A percentile compares a stretch with the other conserved stretches of the same genome.
Evolutionary conservation across 2,113 vertebrate genomes (phyloP).

Genomic region (Anarrhichthys ocellatus): DNA sequence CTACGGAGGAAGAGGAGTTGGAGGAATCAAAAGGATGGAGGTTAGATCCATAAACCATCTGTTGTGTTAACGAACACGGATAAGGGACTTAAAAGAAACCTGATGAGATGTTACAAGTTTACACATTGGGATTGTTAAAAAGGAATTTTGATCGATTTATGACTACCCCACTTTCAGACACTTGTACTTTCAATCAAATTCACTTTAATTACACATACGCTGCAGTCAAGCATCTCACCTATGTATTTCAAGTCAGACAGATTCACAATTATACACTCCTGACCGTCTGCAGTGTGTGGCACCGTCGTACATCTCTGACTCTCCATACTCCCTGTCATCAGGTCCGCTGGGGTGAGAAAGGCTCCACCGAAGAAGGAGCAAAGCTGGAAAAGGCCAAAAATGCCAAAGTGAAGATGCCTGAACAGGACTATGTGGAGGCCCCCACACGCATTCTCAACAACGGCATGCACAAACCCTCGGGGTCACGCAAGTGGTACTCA

Average conservation of each 20-base stretch:
- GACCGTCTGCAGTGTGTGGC: background rate
- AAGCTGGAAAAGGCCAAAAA: conserved; percentile 99
- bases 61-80: background rate
- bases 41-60: conserved; percentile 73
- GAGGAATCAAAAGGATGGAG: conserved; percentile 99
- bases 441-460: conserved; percentile 89
- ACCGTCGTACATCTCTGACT: background rate
- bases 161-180: background rate
- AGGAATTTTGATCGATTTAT: background rate
- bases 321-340: conserved; percentile 51
- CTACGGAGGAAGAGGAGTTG: conserved; percentile 96
- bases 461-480: conserved; percentile 84
- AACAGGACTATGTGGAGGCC: conserved; percentile 88
- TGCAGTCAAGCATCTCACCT: background rate
- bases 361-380: conserved; percentile 97
- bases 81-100: background rate
- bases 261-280: background rate
- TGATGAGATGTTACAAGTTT: background rate
- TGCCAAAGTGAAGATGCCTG: conserved; percentile 96
- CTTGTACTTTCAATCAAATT: background rate
- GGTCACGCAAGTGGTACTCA: conserved; percentile 94
- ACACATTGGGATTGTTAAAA: background rate
- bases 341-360: conserved; percentile 98
- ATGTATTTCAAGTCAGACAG: background rate
- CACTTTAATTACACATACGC: background rate